These are phyloP conservation scores for Carcina quercana DNA, from an alignment of 2,888 invertebrate species.

Conservation along the genomic window DNA sequence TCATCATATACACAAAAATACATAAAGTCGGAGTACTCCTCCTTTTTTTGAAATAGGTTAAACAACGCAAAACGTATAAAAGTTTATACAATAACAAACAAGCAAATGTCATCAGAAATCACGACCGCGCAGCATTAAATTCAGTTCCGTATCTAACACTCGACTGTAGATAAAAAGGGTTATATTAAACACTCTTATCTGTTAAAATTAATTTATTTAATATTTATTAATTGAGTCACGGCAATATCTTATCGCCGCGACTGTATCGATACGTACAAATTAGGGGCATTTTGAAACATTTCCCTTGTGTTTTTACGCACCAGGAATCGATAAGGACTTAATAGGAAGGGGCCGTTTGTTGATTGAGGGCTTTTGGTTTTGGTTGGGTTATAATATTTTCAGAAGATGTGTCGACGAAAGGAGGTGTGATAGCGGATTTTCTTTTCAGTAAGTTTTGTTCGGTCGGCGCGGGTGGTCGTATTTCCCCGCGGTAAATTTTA, in stretches of 20 bases:
- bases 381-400: constrained; percentile 5
- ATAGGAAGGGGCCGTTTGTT: neutral
- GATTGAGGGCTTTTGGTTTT: constrained; percentile 1
- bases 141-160: constrained; percentile 25
- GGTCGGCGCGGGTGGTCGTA: constrained; percentile 8
- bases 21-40: neutral
- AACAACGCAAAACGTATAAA: too few species aligned
- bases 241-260: constrained; percentile 35
- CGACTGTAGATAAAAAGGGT: constrained; percentile 34
- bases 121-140: constrained; percentile 4
- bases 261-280: constrained; percentile 13
- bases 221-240: constrained; percentile 8
- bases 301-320: neutral
- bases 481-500: too few species aligned
- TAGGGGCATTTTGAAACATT: constrained; percentile 1
- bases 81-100: too few species aligned
- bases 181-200: constrained; percentile 47
- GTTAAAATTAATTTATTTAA: constrained; percentile 40
- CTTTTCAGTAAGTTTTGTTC: constrained; percentile 10
- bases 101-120: neutral
- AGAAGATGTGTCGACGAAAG: neutral
- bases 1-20: too few species aligned
- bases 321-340: neutral
- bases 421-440: neutral
- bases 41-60: too few species aligned